These are phyloP conservation scores for Pampusana beccarii DNA, from an alignment of 2,113 vertebrate species.

Conservation along the genomic window DNA sequence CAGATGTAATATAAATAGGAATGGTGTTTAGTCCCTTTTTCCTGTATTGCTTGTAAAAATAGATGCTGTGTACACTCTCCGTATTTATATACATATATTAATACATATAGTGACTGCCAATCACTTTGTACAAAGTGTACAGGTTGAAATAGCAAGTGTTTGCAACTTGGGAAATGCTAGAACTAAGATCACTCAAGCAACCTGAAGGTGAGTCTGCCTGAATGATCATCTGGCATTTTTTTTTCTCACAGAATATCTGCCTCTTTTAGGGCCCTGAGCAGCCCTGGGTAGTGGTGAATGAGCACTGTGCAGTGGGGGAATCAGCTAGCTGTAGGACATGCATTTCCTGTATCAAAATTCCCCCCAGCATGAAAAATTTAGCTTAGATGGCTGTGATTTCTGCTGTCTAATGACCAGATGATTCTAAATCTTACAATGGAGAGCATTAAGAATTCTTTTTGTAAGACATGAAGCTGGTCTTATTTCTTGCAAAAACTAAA, in stretches of 20 bases:
- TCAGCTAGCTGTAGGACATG: not conserved
- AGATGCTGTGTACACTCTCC: not conserved
- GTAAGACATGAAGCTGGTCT: not conserved
- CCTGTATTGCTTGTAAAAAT: not conserved
- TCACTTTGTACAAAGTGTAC: not conserved
- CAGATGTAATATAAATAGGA: constrained; percentile 6
- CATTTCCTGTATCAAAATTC: not conserved
- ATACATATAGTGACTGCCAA: not conserved
- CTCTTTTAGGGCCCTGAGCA: not conserved
- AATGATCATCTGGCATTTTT: not conserved
- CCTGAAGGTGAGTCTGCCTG: not conserved
- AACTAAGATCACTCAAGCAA: not conserved
- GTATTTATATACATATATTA: not conserved
- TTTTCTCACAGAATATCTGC: not conserved
- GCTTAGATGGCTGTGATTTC: not conserved
- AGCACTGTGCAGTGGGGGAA: not conserved
- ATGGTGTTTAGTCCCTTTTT: not conserved
- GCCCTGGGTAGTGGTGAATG: not conserved
- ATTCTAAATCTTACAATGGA: not conserved
- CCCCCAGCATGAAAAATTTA: not conserved
- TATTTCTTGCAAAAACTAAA: not conserved
- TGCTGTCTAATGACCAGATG: not conserved
- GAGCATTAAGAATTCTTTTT: not conserved
- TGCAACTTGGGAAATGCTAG: not conserved
- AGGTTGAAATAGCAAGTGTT: not conserved